Base-by-base conservation (phyloP, 2,797 vertebrate species). In the Myoxocephalus aenaeus region DNA sequence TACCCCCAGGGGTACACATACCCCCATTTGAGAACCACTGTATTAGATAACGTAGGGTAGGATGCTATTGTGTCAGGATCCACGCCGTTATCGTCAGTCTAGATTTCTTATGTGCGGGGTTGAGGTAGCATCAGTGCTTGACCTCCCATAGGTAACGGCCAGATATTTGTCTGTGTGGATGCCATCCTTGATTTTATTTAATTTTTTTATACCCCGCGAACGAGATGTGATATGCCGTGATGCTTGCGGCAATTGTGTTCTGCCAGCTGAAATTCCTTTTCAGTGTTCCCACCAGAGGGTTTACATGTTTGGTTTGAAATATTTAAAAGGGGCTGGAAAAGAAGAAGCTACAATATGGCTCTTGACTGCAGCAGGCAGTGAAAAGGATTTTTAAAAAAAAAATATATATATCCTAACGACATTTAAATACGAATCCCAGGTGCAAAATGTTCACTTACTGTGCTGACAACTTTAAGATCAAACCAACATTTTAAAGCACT, bases 271-370 rank as follows among this genome's bases (percentile, higher is more conserved):
- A 59, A 68, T 71, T 64, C 44, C 27, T 63, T 73, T 57, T 51
- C 27, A 15, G 3, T 58, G 22, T 50, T 70, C 18, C 63, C 65
- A 61, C 50, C 3, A 1, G 27, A 70, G 66, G 34, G 56, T 65
- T 73, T 65, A n/a, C 42, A 81, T 68, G 32, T 79, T 46, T 73
- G 44, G 36, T 69, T 67, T 78, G 50, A 84, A 85, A 82, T 79
- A 64, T 86, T 87, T 77, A 59, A 51, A 71, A 70, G 22, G 1
- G 38, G 36, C 38, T 62, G 44, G 53, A 65, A 70, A 73, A 59
- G 0, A 27, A 54, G 3, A 59, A 12, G 42, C 44, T 44, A n/a
- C 38, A 65, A 4, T 76, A 25, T 64, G 3, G 12, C 48, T 73
- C 6, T 65, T 50, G 42, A 53, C 14, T 59, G 68, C 27, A 54